Evolutionary conservation across 2,113 vertebrate genomes (phyloP).

Genomic region (Campylorhamphus procurvoides): DNA sequence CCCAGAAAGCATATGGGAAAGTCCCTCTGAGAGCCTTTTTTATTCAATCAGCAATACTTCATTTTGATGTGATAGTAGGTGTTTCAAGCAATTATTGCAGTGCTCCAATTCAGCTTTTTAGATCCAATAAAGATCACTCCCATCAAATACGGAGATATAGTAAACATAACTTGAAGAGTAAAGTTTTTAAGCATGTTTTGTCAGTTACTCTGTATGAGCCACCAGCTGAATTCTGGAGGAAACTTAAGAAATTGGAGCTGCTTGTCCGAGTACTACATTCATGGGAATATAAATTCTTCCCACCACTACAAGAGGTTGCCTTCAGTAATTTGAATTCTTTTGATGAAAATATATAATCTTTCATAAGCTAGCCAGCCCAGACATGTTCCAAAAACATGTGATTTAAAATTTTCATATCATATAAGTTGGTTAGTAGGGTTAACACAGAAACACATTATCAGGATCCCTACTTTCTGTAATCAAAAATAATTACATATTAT

Average conservation of each 20-base stretch:
- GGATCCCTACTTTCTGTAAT: neutral
- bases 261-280: neutral
- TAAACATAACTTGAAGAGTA: neutral
- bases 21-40: neutral
- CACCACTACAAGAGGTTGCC: neutral
- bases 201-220: neutral
- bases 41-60: neutral
- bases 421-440: neutral
- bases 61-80: neutral
- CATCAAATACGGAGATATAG: neutral
- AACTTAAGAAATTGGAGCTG: neutral
- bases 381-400: accelerated
- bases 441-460: neutral
- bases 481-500: neutral
- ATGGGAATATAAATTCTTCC: neutral
- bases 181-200: neutral
- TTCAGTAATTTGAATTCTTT: neutral
- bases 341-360: neutral
- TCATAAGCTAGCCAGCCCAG: neutral
- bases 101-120: neutral
- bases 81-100: neutral
- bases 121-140: neutral
- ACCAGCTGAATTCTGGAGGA: neutral
- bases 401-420: neutral
- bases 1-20: constrained; percentile 7